phyloP scores from a whole-genome alignment of 1,140 invertebrate genomes.

The Frieseomelitta varia region DNA sequence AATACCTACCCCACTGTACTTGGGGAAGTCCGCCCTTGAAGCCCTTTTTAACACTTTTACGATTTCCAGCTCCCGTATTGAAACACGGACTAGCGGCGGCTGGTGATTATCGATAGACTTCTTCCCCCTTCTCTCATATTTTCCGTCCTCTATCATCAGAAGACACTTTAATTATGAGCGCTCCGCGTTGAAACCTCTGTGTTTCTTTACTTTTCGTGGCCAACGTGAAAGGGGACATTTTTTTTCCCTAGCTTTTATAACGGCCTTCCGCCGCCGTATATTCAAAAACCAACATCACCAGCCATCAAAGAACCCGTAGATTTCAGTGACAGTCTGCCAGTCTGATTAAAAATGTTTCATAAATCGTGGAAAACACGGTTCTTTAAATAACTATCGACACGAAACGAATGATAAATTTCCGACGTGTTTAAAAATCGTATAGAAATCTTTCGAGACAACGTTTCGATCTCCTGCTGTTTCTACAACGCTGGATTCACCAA shows the following conservation, averaged over 20 bases:
- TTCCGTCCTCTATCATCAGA: constrained; percentile 17
- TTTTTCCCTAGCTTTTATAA: constrained; percentile 10
- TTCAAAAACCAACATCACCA: not conserved
- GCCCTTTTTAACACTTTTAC: constrained; percentile 69
- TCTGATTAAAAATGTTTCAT: not conserved
- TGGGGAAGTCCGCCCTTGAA: constrained; percentile 56
- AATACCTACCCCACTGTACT: constrained; percentile 50
- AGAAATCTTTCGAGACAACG: not conserved
- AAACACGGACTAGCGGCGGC: constrained; percentile 48
- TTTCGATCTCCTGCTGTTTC: not conserved
- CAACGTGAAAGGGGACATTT: constrained; percentile 3
- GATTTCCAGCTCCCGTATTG: constrained; percentile 65
- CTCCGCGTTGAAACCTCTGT: constrained; percentile 28
- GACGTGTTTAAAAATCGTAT: not conserved
- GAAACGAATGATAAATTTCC: no score
- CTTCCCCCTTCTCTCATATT: constrained; percentile 16
- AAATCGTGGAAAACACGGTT: not conserved
- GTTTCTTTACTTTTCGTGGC: not conserved
- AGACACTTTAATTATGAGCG: constrained; percentile 52
- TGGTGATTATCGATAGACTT: constrained; percentile 16
- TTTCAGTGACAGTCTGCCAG: not conserved
- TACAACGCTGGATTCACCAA: not conserved
- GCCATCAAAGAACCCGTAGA: not conserved
- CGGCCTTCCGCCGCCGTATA: not conserved
- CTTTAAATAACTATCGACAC: not conserved